phyloP scores from a whole-genome alignment of 2,888 invertebrate genomes.

The Pedicia rivosa region DNA sequence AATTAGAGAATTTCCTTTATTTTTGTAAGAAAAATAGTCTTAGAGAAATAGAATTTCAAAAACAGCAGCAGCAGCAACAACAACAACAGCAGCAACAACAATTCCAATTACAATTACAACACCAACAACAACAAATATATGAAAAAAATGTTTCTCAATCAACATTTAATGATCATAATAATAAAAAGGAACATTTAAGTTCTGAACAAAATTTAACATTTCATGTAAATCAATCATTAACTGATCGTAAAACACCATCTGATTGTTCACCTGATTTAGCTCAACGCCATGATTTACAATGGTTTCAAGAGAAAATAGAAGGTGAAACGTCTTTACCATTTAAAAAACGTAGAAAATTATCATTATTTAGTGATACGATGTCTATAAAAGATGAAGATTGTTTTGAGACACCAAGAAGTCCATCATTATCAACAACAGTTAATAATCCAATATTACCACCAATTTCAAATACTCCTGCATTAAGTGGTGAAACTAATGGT shows the following conservation, averaged over 20 bases:
- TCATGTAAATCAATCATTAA: neutral
- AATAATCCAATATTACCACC: neutral
- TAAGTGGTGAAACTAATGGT: neutral
- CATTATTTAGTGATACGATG: conserved; percentile 9
- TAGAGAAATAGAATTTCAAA: no score
- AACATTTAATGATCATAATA: neutral
- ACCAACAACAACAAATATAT: neutral
- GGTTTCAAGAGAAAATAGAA: conserved; percentile 9
- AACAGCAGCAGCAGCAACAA: no score
- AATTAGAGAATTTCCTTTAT: conserved; percentile 5
- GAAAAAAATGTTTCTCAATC: no score
- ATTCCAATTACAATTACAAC: neutral
- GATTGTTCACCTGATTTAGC: conserved; percentile 3
- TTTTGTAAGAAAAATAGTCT: conserved; percentile 2
- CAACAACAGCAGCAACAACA: no score
- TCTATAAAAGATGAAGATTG: conserved; percentile 10
- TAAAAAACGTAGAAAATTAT: conserved; percentile 13
- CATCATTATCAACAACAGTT: neutral
- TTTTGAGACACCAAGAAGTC: conserved; percentile 6
- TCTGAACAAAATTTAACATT: neutral
- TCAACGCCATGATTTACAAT: neutral
- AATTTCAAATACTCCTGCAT: neutral
- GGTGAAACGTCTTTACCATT: conserved; percentile 11
- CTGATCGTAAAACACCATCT: neutral
- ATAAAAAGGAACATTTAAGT: neutral